Evolutionary conservation across 2,888 invertebrate genomes (phyloP), one percentile per base, ranked within the genome.

Genomic region (Eilema sororculum): DNA sequence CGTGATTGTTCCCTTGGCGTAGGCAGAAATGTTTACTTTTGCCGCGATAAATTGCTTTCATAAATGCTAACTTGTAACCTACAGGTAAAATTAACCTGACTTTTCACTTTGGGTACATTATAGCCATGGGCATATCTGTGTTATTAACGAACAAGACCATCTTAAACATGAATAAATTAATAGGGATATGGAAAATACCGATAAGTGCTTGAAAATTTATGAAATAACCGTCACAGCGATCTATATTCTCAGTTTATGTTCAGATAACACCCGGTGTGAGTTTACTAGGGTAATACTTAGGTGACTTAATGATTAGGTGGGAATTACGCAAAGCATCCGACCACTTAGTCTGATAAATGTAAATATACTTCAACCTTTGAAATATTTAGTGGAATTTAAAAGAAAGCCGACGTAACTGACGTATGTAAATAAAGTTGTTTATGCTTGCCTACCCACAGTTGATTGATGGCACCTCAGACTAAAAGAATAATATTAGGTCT

Each of bases 311-410:
- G 62, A 41, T 62, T 62, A 62, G 37, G 16, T 24, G 24, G 41
- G 24, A 62, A 41, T 62, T 62, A 62, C 41, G 62, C 41, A 62
- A 62, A 62, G 24, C 37, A 24, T 24, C n/a, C 24, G 24, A 37
- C 41, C 37, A 24, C 37, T 10, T 41, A 41, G 24, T 20, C 46
- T 46, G 20, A 46, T 52, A 8, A 52, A 52, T 16, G n/a, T n/a
- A n/a, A 52, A 52, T 52, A n/a, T n/a, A n/a, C 20, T 20, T 9
- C 0, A 52, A 20, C 6, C 8, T 52, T 20, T n/a, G n/a, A 16
- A 46, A 46, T 46, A 46, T 46, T 20, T 4, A 41, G 4, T 16
- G 4, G 41, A 41, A 13, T 41, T 41, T 41, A 0, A 41, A 41
- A 20, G 16, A 20, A 41, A 41, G 13, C 12, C 2, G 13, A 41